Evolutionary conservation across 2,797 vertebrate genomes (phyloP).

Genomic region (Psittacula echo): DNA sequence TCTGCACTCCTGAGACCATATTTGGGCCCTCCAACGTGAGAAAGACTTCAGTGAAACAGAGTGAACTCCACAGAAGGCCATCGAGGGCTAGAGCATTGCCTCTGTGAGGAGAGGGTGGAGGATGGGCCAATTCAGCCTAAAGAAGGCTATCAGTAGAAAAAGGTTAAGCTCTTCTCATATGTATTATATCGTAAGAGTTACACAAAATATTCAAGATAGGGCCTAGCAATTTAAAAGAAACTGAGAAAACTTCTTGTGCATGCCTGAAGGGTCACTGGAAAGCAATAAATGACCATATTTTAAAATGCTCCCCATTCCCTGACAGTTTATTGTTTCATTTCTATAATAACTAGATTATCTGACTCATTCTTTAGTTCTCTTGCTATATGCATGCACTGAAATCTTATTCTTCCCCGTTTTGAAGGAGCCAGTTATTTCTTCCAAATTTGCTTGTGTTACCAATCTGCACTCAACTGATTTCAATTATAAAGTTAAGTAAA

Average conservation of each 20-base stretch:
- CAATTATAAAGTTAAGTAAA: neutral
- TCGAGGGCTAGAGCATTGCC: accelerated
- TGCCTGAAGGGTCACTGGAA: neutral
- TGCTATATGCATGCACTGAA: neutral
- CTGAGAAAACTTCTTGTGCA: neutral
- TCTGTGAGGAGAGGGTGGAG: neutral
- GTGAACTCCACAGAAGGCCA: neutral
- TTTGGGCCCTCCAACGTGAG: neutral
- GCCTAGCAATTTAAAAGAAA: neutral
- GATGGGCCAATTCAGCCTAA: neutral
- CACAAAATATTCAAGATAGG: neutral
- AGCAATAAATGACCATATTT: neutral
- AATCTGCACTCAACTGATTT: neutral
- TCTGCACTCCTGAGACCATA: neutral
- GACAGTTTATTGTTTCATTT: neutral
- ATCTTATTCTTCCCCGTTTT: neutral
- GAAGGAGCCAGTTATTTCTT: neutral
- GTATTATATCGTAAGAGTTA: neutral
- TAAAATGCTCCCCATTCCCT: neutral
- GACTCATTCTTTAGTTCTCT: neutral
- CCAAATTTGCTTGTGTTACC: neutral
- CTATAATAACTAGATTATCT: neutral
- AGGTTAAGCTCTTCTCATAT: neutral
- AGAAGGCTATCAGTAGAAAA: neutral
- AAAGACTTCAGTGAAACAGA: neutral